These are phyloP conservation scores for Ophonus ardosiacus DNA, from an alignment of 2,888 invertebrate species.

Conservation along the genomic window DNA sequence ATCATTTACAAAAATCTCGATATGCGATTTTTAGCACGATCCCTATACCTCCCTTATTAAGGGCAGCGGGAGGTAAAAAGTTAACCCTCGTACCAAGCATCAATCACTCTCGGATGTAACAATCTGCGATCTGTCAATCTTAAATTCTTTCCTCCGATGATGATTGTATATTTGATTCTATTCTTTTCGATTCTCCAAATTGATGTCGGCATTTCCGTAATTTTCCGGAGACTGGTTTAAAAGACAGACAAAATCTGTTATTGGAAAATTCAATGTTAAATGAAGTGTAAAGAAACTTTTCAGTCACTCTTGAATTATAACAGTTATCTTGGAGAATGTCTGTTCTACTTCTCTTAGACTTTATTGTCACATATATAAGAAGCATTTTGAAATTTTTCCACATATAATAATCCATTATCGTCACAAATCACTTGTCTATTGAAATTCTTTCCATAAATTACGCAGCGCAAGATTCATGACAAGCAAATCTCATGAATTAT, in stretches of 20 bases:
- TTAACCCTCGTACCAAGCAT: no score
- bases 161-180: background rate
- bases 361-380: background rate
- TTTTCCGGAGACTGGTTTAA: background rate
- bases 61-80: no score
- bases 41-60: no score
- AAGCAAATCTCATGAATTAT: constrained; percentile 40
- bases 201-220: background rate
- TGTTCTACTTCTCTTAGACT: background rate
- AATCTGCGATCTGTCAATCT: background rate
- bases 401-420: constrained; percentile 18
- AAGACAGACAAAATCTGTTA: background rate
- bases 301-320: background rate
- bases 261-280: background rate
- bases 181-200: background rate
- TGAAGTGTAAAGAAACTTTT: background rate
- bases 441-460: background rate
- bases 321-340: background rate
- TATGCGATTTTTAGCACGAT: no score
- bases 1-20: no score
- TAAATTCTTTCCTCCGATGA: background rate
- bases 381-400: background rate
- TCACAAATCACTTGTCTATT: constrained; percentile 33
- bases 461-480: constrained; percentile 33
- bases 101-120: background rate